Conservation (phyloP, 2,113 vertebrate species). For the Thunnus maccoyii region DNA sequence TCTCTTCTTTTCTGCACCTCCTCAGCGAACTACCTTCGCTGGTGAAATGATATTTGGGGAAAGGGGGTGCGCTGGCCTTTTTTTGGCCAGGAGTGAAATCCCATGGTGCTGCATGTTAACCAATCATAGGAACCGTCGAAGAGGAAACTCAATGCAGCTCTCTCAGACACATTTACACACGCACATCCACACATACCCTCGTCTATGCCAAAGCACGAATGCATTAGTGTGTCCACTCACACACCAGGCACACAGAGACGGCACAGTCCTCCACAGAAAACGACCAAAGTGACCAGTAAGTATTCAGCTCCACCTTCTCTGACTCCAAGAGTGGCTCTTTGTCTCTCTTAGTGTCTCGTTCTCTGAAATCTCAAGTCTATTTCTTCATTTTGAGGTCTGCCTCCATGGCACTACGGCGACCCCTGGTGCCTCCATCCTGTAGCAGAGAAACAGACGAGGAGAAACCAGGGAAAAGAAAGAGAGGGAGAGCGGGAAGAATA, state of each 20-base stretch:
- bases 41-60: slow-evolving; percentile 38
- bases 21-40: slow-evolving; percentile 20
- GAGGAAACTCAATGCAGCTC: slow-evolving; percentile 33
- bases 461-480: background rate
- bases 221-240: background rate
- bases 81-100: slow-evolving; percentile 12
- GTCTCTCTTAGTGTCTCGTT: slow-evolving; percentile 4
- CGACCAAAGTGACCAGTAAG: slow-evolving; percentile 25
- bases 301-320: slow-evolving; percentile 24
- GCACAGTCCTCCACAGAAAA: slow-evolving; percentile 45
- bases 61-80: slow-evolving; percentile 1
- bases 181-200: background rate
- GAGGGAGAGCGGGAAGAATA: background rate
- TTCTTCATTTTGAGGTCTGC: slow-evolving; percentile 99
- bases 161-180: background rate
- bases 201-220: background rate
- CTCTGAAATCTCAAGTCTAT: slow-evolving; percentile 65
- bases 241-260: slow-evolving; percentile 21
- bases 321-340: slow-evolving; percentile 9
- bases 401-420: slow-evolving; percentile 98
- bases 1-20: slow-evolving; percentile 5
- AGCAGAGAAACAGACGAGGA: slow-evolving; percentile 35
- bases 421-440: slow-evolving; percentile 96
- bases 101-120: slow-evolving; percentile 12
- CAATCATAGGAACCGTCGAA: slow-evolving; percentile 8